phyloP scores from a whole-genome alignment of 1,140 invertebrate species.

The Bombus waltoni region DNA sequence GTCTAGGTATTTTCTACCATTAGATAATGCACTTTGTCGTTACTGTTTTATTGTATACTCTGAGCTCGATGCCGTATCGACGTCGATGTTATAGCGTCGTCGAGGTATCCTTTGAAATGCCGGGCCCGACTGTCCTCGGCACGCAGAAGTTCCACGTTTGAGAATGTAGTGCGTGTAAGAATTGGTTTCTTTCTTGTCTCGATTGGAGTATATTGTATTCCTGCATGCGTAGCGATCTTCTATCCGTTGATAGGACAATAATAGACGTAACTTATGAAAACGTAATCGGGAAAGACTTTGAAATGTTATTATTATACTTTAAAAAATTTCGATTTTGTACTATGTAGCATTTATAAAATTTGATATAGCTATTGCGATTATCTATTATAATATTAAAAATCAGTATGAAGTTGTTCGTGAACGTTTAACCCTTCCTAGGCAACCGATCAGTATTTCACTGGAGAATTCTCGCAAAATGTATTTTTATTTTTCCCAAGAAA shows the following conservation, averaged over 20 bases:
- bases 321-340: not conserved
- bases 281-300: too few species aligned
- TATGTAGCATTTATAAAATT: not conserved
- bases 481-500: not conserved
- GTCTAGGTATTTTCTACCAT: slow-evolving; percentile 18
- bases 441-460: too few species aligned
- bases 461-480: too few species aligned
- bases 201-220: slow-evolving; percentile 21
- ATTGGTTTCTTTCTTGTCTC: slow-evolving; percentile 29
- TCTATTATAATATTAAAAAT: not conserved
- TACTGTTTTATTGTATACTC: slow-evolving; percentile 20
- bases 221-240: slow-evolving; percentile 46
- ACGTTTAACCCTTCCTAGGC: too few species aligned
- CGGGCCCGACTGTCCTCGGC: not conserved
- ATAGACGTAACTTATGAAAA: slow-evolving; percentile 17
- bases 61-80: slow-evolving; percentile 37
- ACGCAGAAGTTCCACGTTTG: slow-evolving; percentile 20
- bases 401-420: not conserved
- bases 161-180: slow-evolving; percentile 30
- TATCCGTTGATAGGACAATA: slow-evolving; percentile 6
- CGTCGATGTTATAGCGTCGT: slow-evolving; percentile 59
- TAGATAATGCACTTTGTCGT: slow-evolving; percentile 33
- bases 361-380: not conserved
- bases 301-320: not conserved
- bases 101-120: slow-evolving; percentile 39